Evolutionary conservation across 2,888 invertebrate species (phyloP).

Genomic region (Tenthredo amoena): DNA sequence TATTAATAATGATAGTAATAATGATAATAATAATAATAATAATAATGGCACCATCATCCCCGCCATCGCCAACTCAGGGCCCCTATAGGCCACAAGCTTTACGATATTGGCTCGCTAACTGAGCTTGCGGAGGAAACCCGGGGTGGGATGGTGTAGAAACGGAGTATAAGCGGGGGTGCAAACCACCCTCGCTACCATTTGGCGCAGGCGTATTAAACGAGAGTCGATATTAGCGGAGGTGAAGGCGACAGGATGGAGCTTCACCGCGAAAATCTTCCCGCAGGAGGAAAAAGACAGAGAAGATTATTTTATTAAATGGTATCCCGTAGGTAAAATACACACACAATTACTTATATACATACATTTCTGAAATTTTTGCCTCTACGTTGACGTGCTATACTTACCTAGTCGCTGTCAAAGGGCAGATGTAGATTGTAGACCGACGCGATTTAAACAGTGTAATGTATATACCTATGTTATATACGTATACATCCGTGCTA

Average conservation of each 20-base stretch:
- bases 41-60: slow-evolving; percentile 28
- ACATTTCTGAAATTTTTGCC: neutral
- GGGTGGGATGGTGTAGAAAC: slow-evolving; percentile 34
- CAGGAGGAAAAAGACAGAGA: neutral
- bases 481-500: neutral
- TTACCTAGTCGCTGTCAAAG: neutral
- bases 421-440: neutral
- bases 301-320: neutral
- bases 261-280: neutral
- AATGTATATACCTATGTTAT: neutral
- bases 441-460: neutral
- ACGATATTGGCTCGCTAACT: slow-evolving; percentile 55
- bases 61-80: slow-evolving; percentile 37
- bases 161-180: slow-evolving; percentile 23
- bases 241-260: slow-evolving; percentile 21
- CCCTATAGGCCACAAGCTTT: slow-evolving; percentile 54
- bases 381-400: neutral
- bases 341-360: neutral
- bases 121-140: slow-evolving; percentile 55
- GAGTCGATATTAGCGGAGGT: slow-evolving; percentile 48
- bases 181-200: slow-evolving; percentile 33
- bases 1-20: neutral
- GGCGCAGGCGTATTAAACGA: slow-evolving; percentile 39
- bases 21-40: slow-evolving; percentile 27
- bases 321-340: neutral